These are phyloP conservation scores for Anguilla obscura DNA, from an alignment of 2,797 vertebrate genomes.

Conservation along the genomic window DNA sequence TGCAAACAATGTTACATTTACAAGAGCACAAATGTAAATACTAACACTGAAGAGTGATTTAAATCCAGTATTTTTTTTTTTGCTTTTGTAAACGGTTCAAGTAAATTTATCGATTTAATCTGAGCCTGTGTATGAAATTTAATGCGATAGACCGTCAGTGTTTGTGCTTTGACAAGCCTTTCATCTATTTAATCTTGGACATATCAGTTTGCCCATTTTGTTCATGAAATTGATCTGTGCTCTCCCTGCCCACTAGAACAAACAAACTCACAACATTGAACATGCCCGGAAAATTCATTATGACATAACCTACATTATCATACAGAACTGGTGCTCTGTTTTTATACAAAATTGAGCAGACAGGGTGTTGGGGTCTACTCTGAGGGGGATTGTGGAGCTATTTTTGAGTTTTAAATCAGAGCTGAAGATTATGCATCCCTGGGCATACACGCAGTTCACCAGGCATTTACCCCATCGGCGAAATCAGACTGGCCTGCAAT, in stretches of 20 bases:
- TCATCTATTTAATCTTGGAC: not conserved
- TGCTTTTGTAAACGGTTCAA: not conserved
- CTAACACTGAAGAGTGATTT: not conserved
- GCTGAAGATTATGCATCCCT: not conserved
- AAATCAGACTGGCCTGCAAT: constrained; percentile 16
- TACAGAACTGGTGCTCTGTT: not conserved
- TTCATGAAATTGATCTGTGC: not conserved
- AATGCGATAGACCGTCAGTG: not conserved
- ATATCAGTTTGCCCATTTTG: not conserved
- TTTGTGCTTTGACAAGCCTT: not conserved
- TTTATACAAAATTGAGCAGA: not conserved
- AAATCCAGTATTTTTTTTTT: not conserved
- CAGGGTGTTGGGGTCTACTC: not conserved
- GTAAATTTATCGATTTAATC: not conserved
- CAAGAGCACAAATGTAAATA: not conserved
- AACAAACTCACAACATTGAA: constrained; percentile 16
- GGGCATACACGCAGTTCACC: not conserved
- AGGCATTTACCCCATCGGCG: not conserved
- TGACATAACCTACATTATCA: constrained; percentile 11
- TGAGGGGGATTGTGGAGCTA: not conserved
- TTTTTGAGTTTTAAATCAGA: not conserved
- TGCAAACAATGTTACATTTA: not conserved
- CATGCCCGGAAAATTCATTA: not conserved
- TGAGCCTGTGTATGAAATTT: not conserved
- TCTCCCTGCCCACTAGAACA: not conserved